Evolutionary conservation across 1,140 invertebrate genomes (phyloP).

Genomic region (Drosophila malerkotliana): DNA sequence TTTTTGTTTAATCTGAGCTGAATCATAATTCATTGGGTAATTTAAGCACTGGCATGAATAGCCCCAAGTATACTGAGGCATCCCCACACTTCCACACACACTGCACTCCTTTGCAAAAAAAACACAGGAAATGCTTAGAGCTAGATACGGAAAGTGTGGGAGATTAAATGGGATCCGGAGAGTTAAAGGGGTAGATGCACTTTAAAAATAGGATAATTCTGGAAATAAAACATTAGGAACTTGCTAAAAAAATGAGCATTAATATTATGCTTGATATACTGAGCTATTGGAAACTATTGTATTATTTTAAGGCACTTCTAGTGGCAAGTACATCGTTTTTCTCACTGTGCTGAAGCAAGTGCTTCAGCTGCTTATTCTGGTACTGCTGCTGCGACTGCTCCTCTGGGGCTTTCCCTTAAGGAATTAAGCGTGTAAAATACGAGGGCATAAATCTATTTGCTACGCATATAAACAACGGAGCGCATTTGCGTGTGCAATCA

Average conservation of each 20-base stretch:
- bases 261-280: too few relatives aligned
- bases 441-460: constrained; percentile 78
- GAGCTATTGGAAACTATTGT: too few relatives aligned
- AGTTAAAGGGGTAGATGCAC: constrained; percentile 1
- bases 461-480: constrained; percentile 73
- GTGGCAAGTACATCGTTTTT: not conserved
- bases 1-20: constrained; percentile 52
- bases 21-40: constrained; percentile 66
- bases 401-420: constrained; percentile 43
- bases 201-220: not conserved
- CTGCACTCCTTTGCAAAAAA: not conserved
- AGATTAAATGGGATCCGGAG: not conserved
- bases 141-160: not conserved
- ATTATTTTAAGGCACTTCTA: not conserved
- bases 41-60: constrained; percentile 55
- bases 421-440: constrained; percentile 79
- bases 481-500: constrained; percentile 67
- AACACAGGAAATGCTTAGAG: constrained; percentile 25
- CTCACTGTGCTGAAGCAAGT: constrained; percentile 35
- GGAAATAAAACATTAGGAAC: too few relatives aligned
- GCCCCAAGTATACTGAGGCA: not conserved
- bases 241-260: too few relatives aligned
- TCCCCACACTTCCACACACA: not conserved
- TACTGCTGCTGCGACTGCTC: constrained; percentile 21
- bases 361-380: constrained; percentile 35